Conservation (phyloP, 2,113 vertebrate genomes). For the Osmerus mordax region DNA sequence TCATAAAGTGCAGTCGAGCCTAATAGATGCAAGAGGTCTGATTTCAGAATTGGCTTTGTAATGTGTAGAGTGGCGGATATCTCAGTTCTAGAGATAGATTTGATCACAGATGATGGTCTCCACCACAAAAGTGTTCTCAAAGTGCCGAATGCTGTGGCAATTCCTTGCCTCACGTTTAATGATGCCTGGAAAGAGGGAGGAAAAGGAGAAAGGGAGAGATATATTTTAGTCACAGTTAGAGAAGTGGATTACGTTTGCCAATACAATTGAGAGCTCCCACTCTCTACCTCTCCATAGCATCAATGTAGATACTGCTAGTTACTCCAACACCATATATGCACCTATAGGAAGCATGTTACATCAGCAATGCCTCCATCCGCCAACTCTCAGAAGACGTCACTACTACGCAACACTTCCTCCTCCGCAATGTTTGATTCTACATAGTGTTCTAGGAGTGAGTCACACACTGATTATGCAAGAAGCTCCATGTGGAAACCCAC, state of each 20-base stretch:
- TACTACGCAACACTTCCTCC: slow-evolving; percentile 53
- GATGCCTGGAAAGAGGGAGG: slow-evolving; percentile 71
- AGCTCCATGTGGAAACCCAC: slow-evolving; percentile 51
- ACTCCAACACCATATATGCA: slow-evolving; percentile 46
- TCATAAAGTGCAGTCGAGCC: slow-evolving; percentile 72
- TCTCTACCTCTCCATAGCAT: too few species aligned
- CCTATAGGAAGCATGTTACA: slow-evolving; percentile 42
- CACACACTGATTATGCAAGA: slow-evolving; percentile 51
- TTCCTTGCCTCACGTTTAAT: slow-evolving; percentile 76
- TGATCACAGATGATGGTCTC: slow-evolving; percentile 88
- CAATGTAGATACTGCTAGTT: too few species aligned
- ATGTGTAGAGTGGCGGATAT: slow-evolving; percentile 30
- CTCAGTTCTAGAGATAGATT: slow-evolving; percentile 24
- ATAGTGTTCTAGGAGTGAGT: slow-evolving; percentile 52
- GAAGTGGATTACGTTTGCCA: background rate
- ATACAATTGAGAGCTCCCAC: background rate
- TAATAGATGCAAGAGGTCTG: slow-evolving; percentile 66
- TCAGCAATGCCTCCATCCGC: slow-evolving; percentile 13
- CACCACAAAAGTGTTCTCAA: slow-evolving; percentile 92
- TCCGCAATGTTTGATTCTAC: slow-evolving; percentile 54
- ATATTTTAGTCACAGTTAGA: background rate
- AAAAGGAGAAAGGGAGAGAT: slow-evolving; percentile 1
- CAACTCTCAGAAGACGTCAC: slow-evolving; percentile 17
- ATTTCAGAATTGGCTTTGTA: slow-evolving; percentile 58
- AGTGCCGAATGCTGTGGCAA: slow-evolving; percentile 88